Conservation (phyloP, 2,113 vertebrate genomes). For the Anoplopoma fimbria region DNA sequence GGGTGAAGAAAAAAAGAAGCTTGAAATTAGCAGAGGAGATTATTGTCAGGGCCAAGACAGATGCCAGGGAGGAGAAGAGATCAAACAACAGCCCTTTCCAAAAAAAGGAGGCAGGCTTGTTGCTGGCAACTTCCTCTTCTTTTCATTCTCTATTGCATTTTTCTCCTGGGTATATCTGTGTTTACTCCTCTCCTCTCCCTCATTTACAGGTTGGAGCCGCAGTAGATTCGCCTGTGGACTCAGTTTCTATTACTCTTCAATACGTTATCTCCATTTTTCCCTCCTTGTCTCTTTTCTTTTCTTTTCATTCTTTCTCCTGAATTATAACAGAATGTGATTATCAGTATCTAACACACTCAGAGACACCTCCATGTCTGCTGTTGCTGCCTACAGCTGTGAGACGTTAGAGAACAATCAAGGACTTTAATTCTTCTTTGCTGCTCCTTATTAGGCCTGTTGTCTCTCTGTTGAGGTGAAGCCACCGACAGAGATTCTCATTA, state of each 20-base stretch:
- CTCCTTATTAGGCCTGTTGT: conserved; percentile 48
- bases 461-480: conserved; percentile 36
- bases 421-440: conserved; percentile 44
- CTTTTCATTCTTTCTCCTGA: conserved; percentile 15
- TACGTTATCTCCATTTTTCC: not conserved
- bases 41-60: conserved; percentile 48
- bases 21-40: conserved; percentile 55
- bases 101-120: conserved; percentile 8
- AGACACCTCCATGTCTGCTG: conserved; percentile 19
- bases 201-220: conserved; percentile 13
- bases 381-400: conserved; percentile 35
- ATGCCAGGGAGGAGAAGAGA: conserved; percentile 29
- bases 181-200: not conserved
- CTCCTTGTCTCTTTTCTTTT: not conserved
- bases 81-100: conserved; percentile 44
- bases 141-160: conserved; percentile 10
- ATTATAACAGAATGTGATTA: conserved; percentile 39
- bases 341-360: conserved; percentile 27
- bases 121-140: not conserved
- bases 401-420: conserved; percentile 40
- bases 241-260: conserved; percentile 22
- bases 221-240: conserved; percentile 12
- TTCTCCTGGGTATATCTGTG: conserved; percentile 7
- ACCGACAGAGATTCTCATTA: conserved; percentile 32
- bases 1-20: conserved; percentile 14